Evolutionary conservation across 2,888 invertebrate species (phyloP).

Genomic region (Saturnia japonica): DNA sequence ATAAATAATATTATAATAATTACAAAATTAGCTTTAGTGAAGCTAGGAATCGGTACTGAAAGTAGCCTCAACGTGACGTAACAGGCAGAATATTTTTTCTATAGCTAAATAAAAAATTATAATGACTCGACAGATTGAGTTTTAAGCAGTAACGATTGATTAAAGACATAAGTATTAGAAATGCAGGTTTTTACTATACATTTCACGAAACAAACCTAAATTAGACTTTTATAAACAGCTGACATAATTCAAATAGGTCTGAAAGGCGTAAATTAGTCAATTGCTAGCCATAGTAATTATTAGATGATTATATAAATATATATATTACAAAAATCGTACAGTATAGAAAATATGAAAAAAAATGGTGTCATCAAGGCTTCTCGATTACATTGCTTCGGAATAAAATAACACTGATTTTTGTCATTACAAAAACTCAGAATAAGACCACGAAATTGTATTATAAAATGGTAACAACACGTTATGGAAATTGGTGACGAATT

Average conservation of each 20-base stretch:
- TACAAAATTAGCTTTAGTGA: constrained; percentile 69
- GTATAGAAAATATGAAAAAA: constrained; percentile 41
- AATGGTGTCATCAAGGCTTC: constrained; percentile 70
- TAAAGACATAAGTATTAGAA: constrained; percentile 43
- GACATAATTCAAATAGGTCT: constrained; percentile 72
- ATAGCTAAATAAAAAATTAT: constrained; percentile 47
- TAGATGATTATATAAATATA: constrained; percentile 60
- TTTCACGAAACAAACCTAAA: constrained; percentile 66
- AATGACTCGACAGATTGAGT: constrained; percentile 60
- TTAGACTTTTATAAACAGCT: constrained; percentile 60
- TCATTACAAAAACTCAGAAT: constrained; percentile 43
- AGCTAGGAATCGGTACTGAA: constrained; percentile 79
- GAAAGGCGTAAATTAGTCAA: constrained; percentile 75
- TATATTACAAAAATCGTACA: constrained; percentile 37
- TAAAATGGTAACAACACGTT: constrained; percentile 41
- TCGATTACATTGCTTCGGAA: constrained; percentile 54
- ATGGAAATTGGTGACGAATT: constrained; percentile 73
- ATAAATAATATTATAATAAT: constrained; percentile 62
- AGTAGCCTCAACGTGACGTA: constrained; percentile 62
- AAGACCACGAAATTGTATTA: neutral
- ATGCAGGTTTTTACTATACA: constrained; percentile 72
- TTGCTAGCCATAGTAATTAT: constrained; percentile 79
- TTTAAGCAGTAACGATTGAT: constrained; percentile 54
- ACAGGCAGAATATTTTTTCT: constrained; percentile 76
- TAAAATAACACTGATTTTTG: constrained; percentile 51